Evolutionary conservation across 2,888 invertebrate genomes (phyloP), one percentile per base, ranked within the genome.

Genomic region (Taphrorychus bicolor): DNA sequence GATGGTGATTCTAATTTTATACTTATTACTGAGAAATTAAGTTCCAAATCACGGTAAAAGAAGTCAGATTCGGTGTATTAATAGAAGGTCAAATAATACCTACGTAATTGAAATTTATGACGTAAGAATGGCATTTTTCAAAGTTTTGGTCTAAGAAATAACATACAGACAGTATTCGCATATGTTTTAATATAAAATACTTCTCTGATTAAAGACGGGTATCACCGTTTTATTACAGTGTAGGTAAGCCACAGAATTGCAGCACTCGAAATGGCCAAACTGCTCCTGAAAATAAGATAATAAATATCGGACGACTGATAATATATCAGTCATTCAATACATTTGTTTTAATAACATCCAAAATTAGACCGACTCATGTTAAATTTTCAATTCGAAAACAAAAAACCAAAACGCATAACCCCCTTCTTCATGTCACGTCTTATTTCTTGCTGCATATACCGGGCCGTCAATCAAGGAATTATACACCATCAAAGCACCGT

Each of bases 221-320:
- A n/a, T 56, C 41, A 62, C 3, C 32, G 49, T 9, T 14, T 62
- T 54, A 56, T 48, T 32, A 62, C 58, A 23, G 60, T 40, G 51
- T 60, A 49, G 16, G 70, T 69, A 18, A 73, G 40, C 71, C 69
- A 72, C 7, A 72, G 11, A 42, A 74, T 59, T 48, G 73, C n/a
- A 5, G 70, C 66, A 17, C 74, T 70, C 11, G 72, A 71, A 24
- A 74, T 42, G 11, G 73, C 69, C 11, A 74, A 61, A 14, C 74
- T 66, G 45, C 73, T 58, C 24, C 74, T 74, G 58, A 42, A 19
- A 42, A 19, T 1, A 32, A 32, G 3, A 56, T 42, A 58, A 58
- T 54, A 5, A 54, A 24, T 32, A 1, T 32, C 11, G 32, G 11
- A 32, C 11, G 32, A 2, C 11, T 32, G 11, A 9, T 32, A 32